These are phyloP conservation scores for Calcarius lapponicus DNA, from an alignment of 2,797 vertebrate genomes.

Conservation along the genomic window DNA sequence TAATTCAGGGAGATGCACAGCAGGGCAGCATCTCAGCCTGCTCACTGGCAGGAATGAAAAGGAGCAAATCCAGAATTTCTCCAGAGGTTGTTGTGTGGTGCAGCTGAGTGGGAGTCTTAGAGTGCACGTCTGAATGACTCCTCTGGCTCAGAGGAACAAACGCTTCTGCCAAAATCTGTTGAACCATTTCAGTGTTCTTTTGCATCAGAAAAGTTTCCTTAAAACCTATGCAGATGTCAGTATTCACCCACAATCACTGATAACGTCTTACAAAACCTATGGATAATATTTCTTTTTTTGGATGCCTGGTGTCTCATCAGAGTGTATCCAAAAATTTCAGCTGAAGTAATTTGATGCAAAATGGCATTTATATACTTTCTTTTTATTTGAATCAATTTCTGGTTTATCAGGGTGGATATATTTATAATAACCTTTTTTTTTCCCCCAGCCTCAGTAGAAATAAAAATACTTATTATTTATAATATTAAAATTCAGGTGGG, in stretches of 20 bases:
- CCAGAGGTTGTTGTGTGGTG: not conserved
- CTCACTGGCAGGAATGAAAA: not conserved
- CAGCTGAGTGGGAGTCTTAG: not conserved
- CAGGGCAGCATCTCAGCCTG: not conserved
- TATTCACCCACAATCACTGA: not conserved
- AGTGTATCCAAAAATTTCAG: not conserved
- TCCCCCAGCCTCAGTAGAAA: not conserved
- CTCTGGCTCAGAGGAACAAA: not conserved
- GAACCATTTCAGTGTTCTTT: not conserved
- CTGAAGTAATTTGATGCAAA: not conserved
- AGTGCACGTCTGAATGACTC: not conserved
- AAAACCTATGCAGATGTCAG: not conserved
- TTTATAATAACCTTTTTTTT: not conserved
- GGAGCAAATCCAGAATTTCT: not conserved
- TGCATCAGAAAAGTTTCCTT: conserved; percentile 7
- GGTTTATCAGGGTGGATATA: not conserved
- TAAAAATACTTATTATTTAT: not conserved
- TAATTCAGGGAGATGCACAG: not conserved
- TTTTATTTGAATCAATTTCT: not conserved
- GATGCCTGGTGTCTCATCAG: not conserved
- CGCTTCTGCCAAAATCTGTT: not conserved
- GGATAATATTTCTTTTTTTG: not conserved
- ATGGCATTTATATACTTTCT: not conserved
- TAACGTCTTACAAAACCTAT: not conserved
- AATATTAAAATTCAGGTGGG: not conserved